phyloP scores from a whole-genome alignment of 2,888 invertebrate genomes.

The Xestobium rufovillosum region DNA sequence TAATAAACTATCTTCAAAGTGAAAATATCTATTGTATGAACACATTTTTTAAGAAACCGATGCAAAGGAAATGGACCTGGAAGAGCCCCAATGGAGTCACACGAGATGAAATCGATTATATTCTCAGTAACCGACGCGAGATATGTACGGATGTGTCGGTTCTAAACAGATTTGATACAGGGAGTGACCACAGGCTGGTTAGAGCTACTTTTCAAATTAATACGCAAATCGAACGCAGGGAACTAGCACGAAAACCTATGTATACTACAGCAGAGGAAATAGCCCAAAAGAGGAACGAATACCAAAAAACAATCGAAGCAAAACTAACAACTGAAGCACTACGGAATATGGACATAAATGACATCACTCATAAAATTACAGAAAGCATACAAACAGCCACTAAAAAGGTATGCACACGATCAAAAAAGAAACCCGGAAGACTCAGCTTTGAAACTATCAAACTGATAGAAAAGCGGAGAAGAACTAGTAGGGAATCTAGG shows the following conservation, averaged over 20 bases:
- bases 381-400: background rate
- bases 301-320: constrained; percentile 2
- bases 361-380: constrained; percentile 5
- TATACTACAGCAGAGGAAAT: constrained; percentile 5
- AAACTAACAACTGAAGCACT: constrained; percentile 4
- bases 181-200: constrained; percentile 9
- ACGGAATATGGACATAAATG: constrained; percentile 2
- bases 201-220: constrained; percentile 6
- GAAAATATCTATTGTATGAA: constrained; percentile 12
- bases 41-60: constrained; percentile 11
- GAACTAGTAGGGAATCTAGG: background rate
- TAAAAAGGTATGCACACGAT: constrained; percentile 5
- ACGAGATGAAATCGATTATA: constrained; percentile 15
- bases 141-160: constrained; percentile 10
- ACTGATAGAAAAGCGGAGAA: constrained; percentile 5
- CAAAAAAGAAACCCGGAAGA: background rate
- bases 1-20: constrained; percentile 8
- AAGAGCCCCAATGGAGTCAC: constrained; percentile 7
- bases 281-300: constrained; percentile 3
- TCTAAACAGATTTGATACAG: constrained; percentile 5
- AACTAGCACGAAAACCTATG: constrained; percentile 4
- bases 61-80: constrained; percentile 14
- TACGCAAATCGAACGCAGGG: constrained; percentile 6
- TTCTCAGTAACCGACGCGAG: constrained; percentile 7
- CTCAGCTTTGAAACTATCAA: constrained; percentile 2